phyloP scores from a whole-genome alignment of 2,888 invertebrate genomes.

The Glyphotaelius pellucidus region DNA sequence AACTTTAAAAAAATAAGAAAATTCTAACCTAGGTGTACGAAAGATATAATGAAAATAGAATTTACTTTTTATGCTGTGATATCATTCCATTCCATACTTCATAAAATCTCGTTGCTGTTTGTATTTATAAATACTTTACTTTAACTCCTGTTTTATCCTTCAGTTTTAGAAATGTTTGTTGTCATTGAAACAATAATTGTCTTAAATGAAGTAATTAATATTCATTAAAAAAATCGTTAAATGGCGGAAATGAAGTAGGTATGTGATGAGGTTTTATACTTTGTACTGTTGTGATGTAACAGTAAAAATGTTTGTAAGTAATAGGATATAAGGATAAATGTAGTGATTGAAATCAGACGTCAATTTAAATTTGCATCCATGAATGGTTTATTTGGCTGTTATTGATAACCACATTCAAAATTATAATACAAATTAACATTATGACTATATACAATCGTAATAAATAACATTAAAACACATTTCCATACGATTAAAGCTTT shows the following conservation, averaged over 20 bases:
- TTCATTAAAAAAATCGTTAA: too few relatives aligned
- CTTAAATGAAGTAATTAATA: too few relatives aligned
- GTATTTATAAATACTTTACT: too few relatives aligned
- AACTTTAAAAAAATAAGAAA: background rate
- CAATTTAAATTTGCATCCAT: conserved; percentile 41
- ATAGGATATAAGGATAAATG: background rate
- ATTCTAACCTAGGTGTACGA: background rate
- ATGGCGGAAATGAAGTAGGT: too few relatives aligned
- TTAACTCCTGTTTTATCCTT: too few relatives aligned
- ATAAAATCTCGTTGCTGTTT: too few relatives aligned
- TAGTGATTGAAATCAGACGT: background rate
- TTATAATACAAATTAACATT: conserved; percentile 56
- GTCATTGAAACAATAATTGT: too few relatives aligned
- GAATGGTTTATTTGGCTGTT: conserved; percentile 50
- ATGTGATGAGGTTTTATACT: too few relatives aligned
- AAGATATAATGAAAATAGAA: background rate
- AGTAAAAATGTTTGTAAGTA: too few relatives aligned
- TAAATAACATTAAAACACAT: conserved; percentile 64
- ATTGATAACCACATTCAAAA: conserved; percentile 46
- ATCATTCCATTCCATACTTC: too few relatives aligned
- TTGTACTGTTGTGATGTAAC: too few relatives aligned
- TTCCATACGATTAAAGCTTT: conserved; percentile 63
- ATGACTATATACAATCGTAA: conserved; percentile 65
- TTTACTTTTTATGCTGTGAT: background rate
- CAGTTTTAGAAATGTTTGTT: too few relatives aligned